phyloP scores from a whole-genome alignment of 2,113 vertebrate species.

The Catagonus wagneri region DNA sequence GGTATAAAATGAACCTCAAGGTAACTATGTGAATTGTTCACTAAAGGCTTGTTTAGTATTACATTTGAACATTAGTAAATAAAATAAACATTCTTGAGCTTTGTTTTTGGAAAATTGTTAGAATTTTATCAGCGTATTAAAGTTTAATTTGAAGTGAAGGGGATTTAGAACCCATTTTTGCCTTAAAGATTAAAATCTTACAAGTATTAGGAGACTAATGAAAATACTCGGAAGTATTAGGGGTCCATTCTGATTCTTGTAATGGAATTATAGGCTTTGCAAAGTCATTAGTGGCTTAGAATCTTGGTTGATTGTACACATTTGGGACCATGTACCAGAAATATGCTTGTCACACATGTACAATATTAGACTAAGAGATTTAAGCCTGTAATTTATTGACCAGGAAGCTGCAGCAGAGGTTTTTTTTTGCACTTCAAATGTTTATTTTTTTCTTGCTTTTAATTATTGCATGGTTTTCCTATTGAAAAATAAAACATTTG shows the following conservation, averaged over 20 bases:
- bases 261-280: background rate
- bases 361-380: background rate
- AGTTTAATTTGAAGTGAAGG: background rate
- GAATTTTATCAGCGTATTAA: background rate
- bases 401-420: background rate
- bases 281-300: background rate
- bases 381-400: background rate
- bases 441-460: background rate
- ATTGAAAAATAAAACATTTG: background rate
- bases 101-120: background rate
- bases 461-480: background rate
- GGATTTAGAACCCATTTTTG: background rate
- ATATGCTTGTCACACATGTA: background rate
- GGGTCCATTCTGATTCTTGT: background rate
- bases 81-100: background rate
- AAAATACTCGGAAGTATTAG: background rate
- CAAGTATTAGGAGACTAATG: background rate
- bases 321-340: background rate
- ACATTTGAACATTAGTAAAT: background rate
- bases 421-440: background rate
- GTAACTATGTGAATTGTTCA: background rate
- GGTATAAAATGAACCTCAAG: background rate
- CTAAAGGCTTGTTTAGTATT: background rate
- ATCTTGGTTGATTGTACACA: background rate
- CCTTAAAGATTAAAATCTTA: background rate